Evolutionary conservation across 2,797 vertebrate species (phyloP), one percentile per base, ranked within the genome.

Genomic region (Enteromius viviparus): DNA sequence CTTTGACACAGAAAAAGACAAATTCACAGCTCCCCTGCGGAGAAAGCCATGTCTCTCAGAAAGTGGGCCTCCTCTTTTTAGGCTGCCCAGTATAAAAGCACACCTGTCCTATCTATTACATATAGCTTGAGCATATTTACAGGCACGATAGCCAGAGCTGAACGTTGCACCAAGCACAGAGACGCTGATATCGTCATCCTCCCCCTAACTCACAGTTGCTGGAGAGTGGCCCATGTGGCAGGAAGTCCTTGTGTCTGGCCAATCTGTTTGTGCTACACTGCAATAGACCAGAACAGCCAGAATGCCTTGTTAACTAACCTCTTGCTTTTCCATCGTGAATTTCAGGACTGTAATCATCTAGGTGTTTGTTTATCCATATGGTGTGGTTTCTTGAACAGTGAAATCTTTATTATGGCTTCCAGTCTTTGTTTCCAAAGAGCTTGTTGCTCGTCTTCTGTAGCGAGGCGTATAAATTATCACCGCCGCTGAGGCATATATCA

Each of bases 1-100:
- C 68, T 68, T 29, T 77, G 37, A 75, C 78, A 88, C 88, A 89
- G 84, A 66, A 77, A 75, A 78, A 77, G 12, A 85, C n/a, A 69
- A 72, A 82, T 51, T 85, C 77, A 77, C 83, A 78, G 66, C 42
- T 83, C 69, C 47, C 72, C 77, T 76, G 72, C 42, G 76, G 68
- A 58, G 72, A 49, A 40, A 29, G 21, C 45, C 23, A 8, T 62
- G 65, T 78, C 65, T 69, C 19, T 49, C 26, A 58, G 6, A 82
- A 53, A 65, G 5, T 72, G 69, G 12, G 40, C 19, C 55, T 40
- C 69, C 49, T 58, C 3, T 32, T 70, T 45, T 45, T 21, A 34
- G 42, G 10, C 42, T 45, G 10, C 40, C 40, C 19, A 72, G 0
- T 69, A 19, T 45, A 55, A 58, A 58, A 80, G 15, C 9, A 6